Conservation (phyloP, 2,113 vertebrate species). For the Cebus imitator region DNA sequence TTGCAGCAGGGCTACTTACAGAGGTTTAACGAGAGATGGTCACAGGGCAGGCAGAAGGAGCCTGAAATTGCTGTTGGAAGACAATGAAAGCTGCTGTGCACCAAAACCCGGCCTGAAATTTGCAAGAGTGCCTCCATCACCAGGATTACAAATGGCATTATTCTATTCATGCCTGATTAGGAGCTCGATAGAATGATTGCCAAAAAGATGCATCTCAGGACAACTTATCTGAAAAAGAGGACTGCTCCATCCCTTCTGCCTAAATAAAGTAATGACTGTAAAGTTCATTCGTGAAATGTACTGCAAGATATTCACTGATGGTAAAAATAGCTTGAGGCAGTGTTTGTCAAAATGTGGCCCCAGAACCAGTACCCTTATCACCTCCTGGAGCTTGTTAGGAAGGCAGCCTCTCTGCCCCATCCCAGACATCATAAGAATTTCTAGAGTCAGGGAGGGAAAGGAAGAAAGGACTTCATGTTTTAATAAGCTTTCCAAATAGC, state of each 20-base stretch:
- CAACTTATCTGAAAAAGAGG: not conserved
- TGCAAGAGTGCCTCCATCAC: not conserved
- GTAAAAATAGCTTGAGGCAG: not conserved
- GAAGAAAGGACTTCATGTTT: not conserved
- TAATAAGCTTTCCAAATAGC: not conserved
- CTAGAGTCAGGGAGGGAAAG: not conserved
- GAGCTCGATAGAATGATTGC: rapidly evolving
- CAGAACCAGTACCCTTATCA: not conserved
- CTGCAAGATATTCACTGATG: not conserved
- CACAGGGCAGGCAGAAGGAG: not conserved
- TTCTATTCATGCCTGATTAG: not conserved
- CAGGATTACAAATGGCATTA: not conserved
- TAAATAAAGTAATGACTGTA: not conserved
- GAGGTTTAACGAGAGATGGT: constrained; percentile 46
- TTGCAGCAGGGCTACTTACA: constrained; percentile 44
- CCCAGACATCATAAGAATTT: not conserved
- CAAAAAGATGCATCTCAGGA: rapidly evolving
- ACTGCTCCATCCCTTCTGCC: not conserved
- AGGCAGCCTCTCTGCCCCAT: not conserved
- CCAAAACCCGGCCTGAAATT: not conserved
- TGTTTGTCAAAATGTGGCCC: not conserved
- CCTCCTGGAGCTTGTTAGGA: not conserved
- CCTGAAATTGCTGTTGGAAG: not conserved
- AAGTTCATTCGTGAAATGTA: not conserved
- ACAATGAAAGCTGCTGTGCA: not conserved